These are phyloP conservation scores for Trinectes maculatus DNA, from an alignment of 2,113 vertebrate genomes.

Conservation along the genomic window DNA sequence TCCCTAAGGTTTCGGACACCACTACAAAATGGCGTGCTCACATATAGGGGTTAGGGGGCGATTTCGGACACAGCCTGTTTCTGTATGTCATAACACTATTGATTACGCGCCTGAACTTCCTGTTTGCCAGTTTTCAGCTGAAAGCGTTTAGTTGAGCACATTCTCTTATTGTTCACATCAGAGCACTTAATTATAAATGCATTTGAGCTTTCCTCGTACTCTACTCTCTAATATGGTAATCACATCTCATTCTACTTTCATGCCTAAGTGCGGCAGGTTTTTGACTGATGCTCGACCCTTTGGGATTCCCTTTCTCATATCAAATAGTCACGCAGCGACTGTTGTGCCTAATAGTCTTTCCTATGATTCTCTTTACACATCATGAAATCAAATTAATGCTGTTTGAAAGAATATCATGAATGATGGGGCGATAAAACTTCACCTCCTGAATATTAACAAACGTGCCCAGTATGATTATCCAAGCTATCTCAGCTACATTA, in stretches of 20 bases:
- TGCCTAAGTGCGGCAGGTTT: slow-evolving; percentile 40
- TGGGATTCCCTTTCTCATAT: slow-evolving; percentile 1
- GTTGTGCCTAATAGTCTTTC: neutral
- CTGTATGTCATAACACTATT: slow-evolving; percentile 5
- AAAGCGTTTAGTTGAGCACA: slow-evolving; percentile 20
- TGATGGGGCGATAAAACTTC: neutral
- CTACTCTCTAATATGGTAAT: slow-evolving; percentile 66
- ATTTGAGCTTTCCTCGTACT: slow-evolving; percentile 50
- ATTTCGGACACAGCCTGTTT: too few relatives aligned
- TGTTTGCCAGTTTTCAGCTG: slow-evolving; percentile 8
- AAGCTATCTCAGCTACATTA: neutral
- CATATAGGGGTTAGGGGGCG: too few relatives aligned
- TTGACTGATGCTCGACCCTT: slow-evolving; percentile 11
- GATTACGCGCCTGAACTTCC: neutral
- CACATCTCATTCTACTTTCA: slow-evolving; percentile 65
- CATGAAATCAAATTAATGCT: neutral
- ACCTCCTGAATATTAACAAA: slow-evolving; percentile 20
- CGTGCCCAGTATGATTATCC: slow-evolving; percentile 12
- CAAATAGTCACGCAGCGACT: neutral
- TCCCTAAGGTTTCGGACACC: too few relatives aligned
- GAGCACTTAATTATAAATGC: slow-evolving; percentile 55
- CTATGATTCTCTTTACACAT: neutral
- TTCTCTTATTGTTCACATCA: slow-evolving; percentile 41
- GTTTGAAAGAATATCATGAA: slow-evolving; percentile 4
- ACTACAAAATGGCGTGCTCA: too few relatives aligned